These are phyloP conservation scores for Conopomorpha cramerella DNA, from an alignment of 1,140 invertebrate species.

Conservation along the genomic window DNA sequence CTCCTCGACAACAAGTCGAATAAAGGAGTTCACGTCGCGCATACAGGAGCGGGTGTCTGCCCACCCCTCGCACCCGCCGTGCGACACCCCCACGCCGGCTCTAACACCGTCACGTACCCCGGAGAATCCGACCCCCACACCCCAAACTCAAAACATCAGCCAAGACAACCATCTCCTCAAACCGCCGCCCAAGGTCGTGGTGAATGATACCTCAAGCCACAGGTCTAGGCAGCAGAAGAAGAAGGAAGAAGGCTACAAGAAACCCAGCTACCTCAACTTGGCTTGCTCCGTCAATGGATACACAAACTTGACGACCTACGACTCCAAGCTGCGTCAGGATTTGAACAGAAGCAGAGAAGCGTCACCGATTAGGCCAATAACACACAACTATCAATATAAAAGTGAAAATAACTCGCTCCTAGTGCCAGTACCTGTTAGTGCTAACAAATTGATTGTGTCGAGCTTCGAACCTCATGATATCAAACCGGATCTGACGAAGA, in stretches of 20 bases:
- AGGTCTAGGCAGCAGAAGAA: slow-evolving; percentile 38
- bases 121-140: slow-evolving; percentile 33
- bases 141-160: no score
- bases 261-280: slow-evolving; percentile 83
- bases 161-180: slow-evolving; percentile 39
- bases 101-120: slow-evolving; percentile 29
- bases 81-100: slow-evolving; percentile 14
- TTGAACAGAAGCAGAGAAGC: slow-evolving; percentile 69
- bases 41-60: slow-evolving; percentile 54
- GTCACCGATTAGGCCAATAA: slow-evolving; percentile 66
- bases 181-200: slow-evolving; percentile 39
- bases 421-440: slow-evolving; percentile 54
- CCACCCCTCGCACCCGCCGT: slow-evolving; percentile 15
- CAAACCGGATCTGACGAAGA: slow-evolving; percentile 41
- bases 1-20: slow-evolving; percentile 62
- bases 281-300: slow-evolving; percentile 91
- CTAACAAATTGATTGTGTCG: slow-evolving; percentile 47
- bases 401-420: slow-evolving; percentile 61
- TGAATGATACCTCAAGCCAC: slow-evolving; percentile 31
- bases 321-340: slow-evolving; percentile 74
- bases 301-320: slow-evolving; percentile 81
- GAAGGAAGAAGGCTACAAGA: slow-evolving; percentile 39
- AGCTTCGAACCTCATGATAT: slow-evolving; percentile 51
- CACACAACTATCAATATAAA: slow-evolving; percentile 61
- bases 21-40: slow-evolving; percentile 62